phyloP scores from a whole-genome alignment of 2,888 invertebrate genomes.

The Leptarthrus brevirostris region DNA sequence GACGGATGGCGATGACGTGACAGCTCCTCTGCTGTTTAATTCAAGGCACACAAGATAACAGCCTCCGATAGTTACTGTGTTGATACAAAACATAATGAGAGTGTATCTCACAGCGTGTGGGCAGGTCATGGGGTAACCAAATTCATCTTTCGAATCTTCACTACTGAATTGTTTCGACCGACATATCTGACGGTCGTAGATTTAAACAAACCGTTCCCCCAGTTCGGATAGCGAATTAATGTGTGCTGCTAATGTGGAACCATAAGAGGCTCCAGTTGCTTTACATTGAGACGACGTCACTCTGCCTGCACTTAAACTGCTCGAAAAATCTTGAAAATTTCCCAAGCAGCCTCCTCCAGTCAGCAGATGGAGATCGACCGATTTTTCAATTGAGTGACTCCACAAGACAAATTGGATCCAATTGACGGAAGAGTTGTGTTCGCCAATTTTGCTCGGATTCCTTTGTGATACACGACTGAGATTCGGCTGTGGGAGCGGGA shows the following conservation, averaged over 20 bases:
- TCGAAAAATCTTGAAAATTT: background rate
- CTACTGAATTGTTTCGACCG: background rate
- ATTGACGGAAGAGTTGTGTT: conserved; percentile 11
- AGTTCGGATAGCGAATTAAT: background rate
- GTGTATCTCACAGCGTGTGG: background rate
- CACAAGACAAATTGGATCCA: conserved; percentile 23
- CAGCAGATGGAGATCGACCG: background rate
- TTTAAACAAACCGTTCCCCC: background rate
- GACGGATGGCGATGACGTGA: conserved; percentile 13
- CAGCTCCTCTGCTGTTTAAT: background rate
- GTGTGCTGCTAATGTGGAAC: background rate
- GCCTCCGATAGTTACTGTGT: background rate
- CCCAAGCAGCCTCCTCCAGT: background rate
- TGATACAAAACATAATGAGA: background rate
- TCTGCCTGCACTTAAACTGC: background rate
- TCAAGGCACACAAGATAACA: background rate
- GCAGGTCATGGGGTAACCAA: background rate
- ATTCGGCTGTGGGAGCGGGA: background rate
- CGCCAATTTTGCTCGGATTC: too few species aligned
- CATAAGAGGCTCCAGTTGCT: background rate
- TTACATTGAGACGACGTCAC: background rate
- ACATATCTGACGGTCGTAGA: background rate
- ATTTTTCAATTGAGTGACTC: conserved; percentile 29
- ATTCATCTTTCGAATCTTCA: background rate
- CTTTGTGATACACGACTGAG: background rate